phyloP scores from a whole-genome alignment of 2,797 vertebrate species.

The Threskiornis aethiopicus region DNA sequence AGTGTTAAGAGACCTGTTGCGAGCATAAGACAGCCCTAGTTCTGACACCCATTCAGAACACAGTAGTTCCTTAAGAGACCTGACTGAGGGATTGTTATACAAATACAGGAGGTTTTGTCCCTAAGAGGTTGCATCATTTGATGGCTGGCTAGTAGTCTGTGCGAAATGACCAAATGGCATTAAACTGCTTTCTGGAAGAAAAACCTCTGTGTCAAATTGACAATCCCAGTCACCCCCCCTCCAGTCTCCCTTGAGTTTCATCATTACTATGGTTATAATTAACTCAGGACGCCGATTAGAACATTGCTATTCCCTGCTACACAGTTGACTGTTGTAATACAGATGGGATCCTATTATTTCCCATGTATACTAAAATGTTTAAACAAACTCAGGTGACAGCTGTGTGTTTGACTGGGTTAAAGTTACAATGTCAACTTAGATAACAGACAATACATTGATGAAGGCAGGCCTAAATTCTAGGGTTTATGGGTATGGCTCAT shows the following conservation, averaged over 20 bases:
- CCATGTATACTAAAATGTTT: not conserved
- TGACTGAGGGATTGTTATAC: not conserved
- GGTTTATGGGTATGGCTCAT: not conserved
- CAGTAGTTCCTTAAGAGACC: not conserved
- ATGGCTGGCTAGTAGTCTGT: not conserved
- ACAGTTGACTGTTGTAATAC: not conserved
- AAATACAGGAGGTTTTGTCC: not conserved
- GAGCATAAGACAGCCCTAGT: not conserved
- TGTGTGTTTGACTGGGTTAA: not conserved
- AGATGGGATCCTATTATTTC: not conserved
- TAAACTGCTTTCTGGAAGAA: not conserved
- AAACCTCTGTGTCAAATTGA: not conserved
- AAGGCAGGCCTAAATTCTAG: not conserved
- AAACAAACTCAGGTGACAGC: not conserved
- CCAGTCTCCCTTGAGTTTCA: not conserved
- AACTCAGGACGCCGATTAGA: not conserved
- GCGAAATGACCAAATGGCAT: not conserved
- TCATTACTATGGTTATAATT: not conserved
- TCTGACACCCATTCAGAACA: not conserved
- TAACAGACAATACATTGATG: not conserved
- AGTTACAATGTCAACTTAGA: not conserved
- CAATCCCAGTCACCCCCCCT: not conserved
- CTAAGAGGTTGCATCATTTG: not conserved
- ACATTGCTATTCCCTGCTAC: not conserved
- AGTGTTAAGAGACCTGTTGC: not conserved